phyloP scores from a whole-genome alignment of 2,797 vertebrate species.

The Coranthus polyacanthus region DNA sequence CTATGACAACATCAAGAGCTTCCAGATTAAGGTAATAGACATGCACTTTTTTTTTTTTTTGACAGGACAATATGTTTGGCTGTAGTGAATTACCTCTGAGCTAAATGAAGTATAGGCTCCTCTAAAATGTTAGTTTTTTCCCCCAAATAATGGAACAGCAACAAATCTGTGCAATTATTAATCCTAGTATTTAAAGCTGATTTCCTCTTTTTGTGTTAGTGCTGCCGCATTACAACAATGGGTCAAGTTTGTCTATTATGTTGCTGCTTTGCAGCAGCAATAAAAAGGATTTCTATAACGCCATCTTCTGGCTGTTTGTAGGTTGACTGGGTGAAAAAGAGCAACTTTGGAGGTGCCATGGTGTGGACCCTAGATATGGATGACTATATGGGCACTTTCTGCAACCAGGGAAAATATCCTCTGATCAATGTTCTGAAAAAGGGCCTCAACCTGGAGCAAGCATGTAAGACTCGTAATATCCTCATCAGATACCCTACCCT shows the following conservation, averaged over 20 bases:
- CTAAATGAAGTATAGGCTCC: conserved; percentile 11
- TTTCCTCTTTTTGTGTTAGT: background rate
- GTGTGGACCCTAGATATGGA: conserved; percentile 85
- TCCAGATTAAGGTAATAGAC: conserved; percentile 70
- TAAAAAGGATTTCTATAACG: background rate
- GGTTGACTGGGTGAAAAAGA: conserved; percentile 81
- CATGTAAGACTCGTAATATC: conserved; percentile 37
- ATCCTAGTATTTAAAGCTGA: background rate
- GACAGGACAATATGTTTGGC: conserved; percentile 20
- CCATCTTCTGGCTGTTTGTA: conserved; percentile 34
- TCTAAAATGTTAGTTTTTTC: conserved; percentile 7
- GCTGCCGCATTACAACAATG: conserved; percentile 8
- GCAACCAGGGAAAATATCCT: conserved; percentile 81
- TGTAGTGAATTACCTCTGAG: conserved; percentile 22
- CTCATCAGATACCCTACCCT: background rate
- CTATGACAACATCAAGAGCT: conserved; percentile 74
- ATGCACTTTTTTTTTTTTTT: conserved; percentile 26
- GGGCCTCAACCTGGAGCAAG: conserved; percentile 67
- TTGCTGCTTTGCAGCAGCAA: background rate
- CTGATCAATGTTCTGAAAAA: conserved; percentile 76
- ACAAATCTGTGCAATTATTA: background rate
- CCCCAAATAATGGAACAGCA: conserved; percentile 2
- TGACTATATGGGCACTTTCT: conserved; percentile 81
- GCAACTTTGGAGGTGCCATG: conserved; percentile 81
- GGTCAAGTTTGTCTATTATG: background rate